phyloP scores from a whole-genome alignment of 2,888 invertebrate species.

The Sesamia inferens region DNA sequence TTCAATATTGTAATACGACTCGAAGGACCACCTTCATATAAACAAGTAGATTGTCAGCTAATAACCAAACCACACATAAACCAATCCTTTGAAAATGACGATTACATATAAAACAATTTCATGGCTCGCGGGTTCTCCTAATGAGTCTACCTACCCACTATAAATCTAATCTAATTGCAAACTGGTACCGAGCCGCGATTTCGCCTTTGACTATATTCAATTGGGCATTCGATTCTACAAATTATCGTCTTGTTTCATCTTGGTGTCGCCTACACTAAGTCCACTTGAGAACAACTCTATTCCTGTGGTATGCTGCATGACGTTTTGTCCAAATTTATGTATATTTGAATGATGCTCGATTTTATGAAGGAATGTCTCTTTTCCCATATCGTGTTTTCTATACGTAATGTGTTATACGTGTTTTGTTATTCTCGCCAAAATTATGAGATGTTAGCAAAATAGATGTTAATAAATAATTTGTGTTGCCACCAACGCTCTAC shows the following conservation, averaged over 20 bases:
- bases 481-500: not conserved
- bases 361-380: not conserved
- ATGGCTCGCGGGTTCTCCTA: not conserved
- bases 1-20: constrained; percentile 4
- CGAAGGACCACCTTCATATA: constrained; percentile 10
- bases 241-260: constrained; percentile 27
- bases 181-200: not conserved
- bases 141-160: constrained; percentile 2
- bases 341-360: not conserved
- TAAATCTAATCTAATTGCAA: constrained; percentile 31
- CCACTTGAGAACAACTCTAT: constrained; percentile 22
- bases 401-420: not conserved
- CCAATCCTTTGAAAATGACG: constrained; percentile 3
- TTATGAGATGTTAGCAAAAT: not conserved
- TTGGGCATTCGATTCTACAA: constrained; percentile 31
- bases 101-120: constrained; percentile 8
- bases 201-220: constrained; percentile 38
- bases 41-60: not conserved
- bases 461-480: not conserved
- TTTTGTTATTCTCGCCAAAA: not conserved
- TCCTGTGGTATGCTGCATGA: not conserved
- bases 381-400: not conserved
- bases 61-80: not conserved
- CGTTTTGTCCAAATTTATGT: constrained; percentile 17
- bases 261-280: constrained; percentile 31